Conservation (phyloP, 1,140 invertebrate genomes). For the Drosophila biarmipes region DNA sequence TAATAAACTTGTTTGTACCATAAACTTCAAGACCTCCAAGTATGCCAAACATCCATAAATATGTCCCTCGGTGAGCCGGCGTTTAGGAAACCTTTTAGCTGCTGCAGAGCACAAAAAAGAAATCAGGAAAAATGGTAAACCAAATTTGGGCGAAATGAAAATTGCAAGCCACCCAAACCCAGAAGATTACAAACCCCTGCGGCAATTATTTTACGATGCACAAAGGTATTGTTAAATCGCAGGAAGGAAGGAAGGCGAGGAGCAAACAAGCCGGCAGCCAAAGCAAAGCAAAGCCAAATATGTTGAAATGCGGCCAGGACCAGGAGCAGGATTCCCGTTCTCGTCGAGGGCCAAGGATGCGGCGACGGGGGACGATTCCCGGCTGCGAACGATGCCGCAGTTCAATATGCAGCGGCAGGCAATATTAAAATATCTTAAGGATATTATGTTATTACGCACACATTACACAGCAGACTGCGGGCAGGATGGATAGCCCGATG, state of each 20-base stretch:
- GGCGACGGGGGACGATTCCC: slow-evolving; percentile 4
- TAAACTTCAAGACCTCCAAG: slow-evolving; percentile 6
- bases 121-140: slow-evolving; percentile 21
- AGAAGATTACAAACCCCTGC: slow-evolving; percentile 78
- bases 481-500: not conserved
- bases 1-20: slow-evolving; percentile 33
- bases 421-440: slow-evolving; percentile 84
- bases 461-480: slow-evolving; percentile 64
- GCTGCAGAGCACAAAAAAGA: not conserved
- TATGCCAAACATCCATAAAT: slow-evolving; percentile 47
- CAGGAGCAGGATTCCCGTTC: slow-evolving; percentile 21
- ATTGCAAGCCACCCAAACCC: slow-evolving; percentile 75
- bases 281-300: slow-evolving; percentile 82
- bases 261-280: slow-evolving; percentile 71
- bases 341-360: slow-evolving; percentile 16
- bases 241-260: slow-evolving; percentile 31
- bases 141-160: slow-evolving; percentile 47
- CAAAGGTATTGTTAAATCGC: slow-evolving; percentile 81
- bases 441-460: slow-evolving; percentile 84
- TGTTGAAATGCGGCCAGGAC: slow-evolving; percentile 79
- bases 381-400: slow-evolving; percentile 52
- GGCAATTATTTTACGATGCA: slow-evolving; percentile 84
- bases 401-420: slow-evolving; percentile 82
- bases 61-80: slow-evolving; percentile 32
- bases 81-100: slow-evolving; percentile 40